Conservation (phyloP, 1,140 invertebrate genomes). For the Drosophila insularis region DNA sequence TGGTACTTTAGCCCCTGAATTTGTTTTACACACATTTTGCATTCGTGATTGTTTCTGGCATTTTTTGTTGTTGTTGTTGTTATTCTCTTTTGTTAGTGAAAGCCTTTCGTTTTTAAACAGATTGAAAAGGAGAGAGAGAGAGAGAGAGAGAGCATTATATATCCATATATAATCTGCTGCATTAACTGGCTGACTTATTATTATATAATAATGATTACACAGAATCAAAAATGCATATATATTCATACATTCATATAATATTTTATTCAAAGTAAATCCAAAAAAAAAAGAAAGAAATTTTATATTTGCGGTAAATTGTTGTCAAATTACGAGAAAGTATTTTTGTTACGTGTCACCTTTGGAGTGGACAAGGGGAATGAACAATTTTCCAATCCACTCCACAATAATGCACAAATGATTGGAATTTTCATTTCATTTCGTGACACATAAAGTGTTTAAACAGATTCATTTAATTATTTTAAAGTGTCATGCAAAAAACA, state of each 20-base stretch:
- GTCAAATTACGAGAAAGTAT: not conserved
- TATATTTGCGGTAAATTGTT: not conserved
- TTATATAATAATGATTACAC: not conserved
- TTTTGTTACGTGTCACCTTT: not conserved
- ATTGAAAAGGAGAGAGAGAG: not conserved
- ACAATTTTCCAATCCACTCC: no score
- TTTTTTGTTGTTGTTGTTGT: not conserved
- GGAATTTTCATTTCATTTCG: not conserved
- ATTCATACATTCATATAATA: not conserved
- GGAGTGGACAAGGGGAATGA: not conserved
- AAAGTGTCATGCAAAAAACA: not conserved
- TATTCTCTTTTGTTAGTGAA: no score
- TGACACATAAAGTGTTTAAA: not conserved
- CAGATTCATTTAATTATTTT: not conserved
- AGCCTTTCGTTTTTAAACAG: not conserved
- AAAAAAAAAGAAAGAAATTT: not conserved
- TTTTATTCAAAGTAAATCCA: not conserved
- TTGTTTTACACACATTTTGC: conserved; percentile 4
- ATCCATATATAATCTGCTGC: not conserved
- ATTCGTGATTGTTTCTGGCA: conserved; percentile 2
- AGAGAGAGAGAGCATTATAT: no score
- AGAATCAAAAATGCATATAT: not conserved
- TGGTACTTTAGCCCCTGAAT: not conserved
- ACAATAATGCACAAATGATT: not conserved
- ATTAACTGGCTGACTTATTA: conserved; percentile 7